Evolutionary conservation across 2,888 invertebrate species (phyloP).

Genomic region (Hydrotaea cyrtoneurina): DNA sequence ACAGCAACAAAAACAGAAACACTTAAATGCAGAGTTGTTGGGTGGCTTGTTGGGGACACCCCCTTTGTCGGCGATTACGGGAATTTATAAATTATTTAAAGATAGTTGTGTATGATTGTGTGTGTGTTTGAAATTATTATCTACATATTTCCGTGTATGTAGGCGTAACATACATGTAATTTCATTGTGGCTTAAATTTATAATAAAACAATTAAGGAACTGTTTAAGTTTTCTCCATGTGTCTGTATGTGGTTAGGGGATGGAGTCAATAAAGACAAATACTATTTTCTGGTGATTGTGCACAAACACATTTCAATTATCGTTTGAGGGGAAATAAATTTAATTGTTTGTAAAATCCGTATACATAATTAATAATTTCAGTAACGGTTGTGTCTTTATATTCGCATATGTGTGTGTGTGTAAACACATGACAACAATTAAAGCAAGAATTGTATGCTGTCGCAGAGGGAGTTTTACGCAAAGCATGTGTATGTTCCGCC

Average conservation of each 20-base stretch:
- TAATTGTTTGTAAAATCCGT: slow-evolving; percentile 6
- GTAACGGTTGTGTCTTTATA: not conserved
- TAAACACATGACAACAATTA: not conserved
- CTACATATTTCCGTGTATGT: slow-evolving; percentile 11
- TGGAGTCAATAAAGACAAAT: not conserved
- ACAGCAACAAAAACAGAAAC: not conserved
- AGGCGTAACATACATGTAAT: slow-evolving; percentile 5
- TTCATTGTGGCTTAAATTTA: not conserved
- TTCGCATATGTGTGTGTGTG: not conserved
- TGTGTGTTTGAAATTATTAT: slow-evolving; percentile 1
- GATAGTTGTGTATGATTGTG: not conserved
- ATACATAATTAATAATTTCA: slow-evolving; percentile 7
- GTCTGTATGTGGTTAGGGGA: not conserved
- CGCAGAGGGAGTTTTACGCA: too few relatives aligned
- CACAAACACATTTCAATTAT: slow-evolving; percentile 6
- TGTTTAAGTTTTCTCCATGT: not conserved
- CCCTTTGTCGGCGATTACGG: not conserved
- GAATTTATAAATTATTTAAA: slow-evolving; percentile 32
- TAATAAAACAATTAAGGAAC: not conserved
- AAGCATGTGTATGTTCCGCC: too few relatives aligned
- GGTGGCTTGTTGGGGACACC: too few relatives aligned
- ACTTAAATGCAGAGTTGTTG: not conserved
- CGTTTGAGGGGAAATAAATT: not conserved
- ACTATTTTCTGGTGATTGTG: not conserved
- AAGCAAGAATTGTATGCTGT: too few relatives aligned